These are phyloP conservation scores for Agonum fuliginosum DNA, from an alignment of 2,888 invertebrate genomes.

Conservation along the genomic window DNA sequence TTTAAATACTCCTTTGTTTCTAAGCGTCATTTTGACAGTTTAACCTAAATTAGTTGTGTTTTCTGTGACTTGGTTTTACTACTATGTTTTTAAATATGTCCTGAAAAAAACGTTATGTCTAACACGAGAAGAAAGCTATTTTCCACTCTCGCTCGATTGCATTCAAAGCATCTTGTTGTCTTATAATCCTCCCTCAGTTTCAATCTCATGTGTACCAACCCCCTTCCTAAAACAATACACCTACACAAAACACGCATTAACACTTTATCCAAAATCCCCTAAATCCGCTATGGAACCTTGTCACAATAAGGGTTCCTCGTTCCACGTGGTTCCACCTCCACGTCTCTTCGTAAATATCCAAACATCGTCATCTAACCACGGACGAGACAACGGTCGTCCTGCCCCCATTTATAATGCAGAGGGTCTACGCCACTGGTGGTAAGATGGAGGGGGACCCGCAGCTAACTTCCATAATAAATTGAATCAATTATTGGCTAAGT, in stretches of 20 bases:
- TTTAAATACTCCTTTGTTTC: too few relatives aligned
- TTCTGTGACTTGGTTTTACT: too few relatives aligned
- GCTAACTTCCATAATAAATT: slow-evolving; percentile 53
- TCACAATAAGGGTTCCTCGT: background rate
- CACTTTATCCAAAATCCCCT: background rate
- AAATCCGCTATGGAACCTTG: slow-evolving; percentile 32
- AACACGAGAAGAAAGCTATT: too few relatives aligned
- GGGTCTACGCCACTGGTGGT: slow-evolving; percentile 38
- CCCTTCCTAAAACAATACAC: slow-evolving; percentile 16
- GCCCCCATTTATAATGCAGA: slow-evolving; percentile 50
- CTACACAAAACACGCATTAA: slow-evolving; percentile 35
- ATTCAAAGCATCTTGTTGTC: too few relatives aligned
- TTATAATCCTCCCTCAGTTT: too few relatives aligned
- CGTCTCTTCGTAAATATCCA: too few relatives aligned
- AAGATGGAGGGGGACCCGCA: background rate
- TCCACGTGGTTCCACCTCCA: background rate
- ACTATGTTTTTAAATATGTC: too few relatives aligned
- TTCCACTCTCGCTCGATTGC: too few relatives aligned
- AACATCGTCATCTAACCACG: slow-evolving; percentile 1
- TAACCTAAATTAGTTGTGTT: too few relatives aligned
- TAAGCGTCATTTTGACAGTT: too few relatives aligned
- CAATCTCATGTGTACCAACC: too few relatives aligned
- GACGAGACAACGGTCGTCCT: background rate
- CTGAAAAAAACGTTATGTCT: too few relatives aligned
- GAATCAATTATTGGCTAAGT: slow-evolving; percentile 60